Base-by-base conservation (phyloP, 2,797 vertebrate species). In the Microchirus variegatus region DNA sequence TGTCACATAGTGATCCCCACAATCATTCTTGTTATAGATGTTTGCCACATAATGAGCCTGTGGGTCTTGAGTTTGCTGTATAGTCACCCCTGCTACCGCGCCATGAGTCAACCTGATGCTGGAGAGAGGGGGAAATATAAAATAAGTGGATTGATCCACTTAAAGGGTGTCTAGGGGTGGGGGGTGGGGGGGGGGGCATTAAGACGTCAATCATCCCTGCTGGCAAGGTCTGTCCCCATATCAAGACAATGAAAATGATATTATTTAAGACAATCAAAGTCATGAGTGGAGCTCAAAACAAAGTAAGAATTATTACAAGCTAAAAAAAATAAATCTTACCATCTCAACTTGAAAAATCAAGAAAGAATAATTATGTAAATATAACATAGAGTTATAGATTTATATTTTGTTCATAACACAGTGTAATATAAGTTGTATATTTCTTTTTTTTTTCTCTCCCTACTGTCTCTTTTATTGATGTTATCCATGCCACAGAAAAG, bases 341-440 rank as follows among this genome's bases (percentile, higher is more conserved):
- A 97, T 98, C 96, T 97, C 96, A 91, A 97, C 97, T 98, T 98
- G 96, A 98, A 96, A 96, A 97, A 95, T 96, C 95, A 94, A 97
- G 95, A 96, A 94, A 98, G 96, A 31, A 97, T 95, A 96, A 97
- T 95, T 97, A 96, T 99, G 97, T 99, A 99, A 97, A 98, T 99
- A 99, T 99, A 99, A 99, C 96, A 99, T 99, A 99, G 97, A 98
- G 95, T 96, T 97, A 99, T 99, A 99, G 96, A 99, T 99, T 99
- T 99, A 96, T 99, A 99, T 99, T 99, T 99, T 99, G 97, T 99
- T 98, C 97, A 99, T 99, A 99, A 99, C 96, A 97, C 96, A 98
- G 95, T 99, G 97, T 99, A 99, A 99, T 99, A 99, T 99, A 99
- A 99, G 97, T 99, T 99, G 97, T 99, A 98, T 97, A 99, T 99